A percentile compares a stretch with the other conserved stretches of the same genome.
Evolutionary conservation across 2,888 invertebrate species (phyloP).

Genomic region (Brachyptera putata): DNA sequence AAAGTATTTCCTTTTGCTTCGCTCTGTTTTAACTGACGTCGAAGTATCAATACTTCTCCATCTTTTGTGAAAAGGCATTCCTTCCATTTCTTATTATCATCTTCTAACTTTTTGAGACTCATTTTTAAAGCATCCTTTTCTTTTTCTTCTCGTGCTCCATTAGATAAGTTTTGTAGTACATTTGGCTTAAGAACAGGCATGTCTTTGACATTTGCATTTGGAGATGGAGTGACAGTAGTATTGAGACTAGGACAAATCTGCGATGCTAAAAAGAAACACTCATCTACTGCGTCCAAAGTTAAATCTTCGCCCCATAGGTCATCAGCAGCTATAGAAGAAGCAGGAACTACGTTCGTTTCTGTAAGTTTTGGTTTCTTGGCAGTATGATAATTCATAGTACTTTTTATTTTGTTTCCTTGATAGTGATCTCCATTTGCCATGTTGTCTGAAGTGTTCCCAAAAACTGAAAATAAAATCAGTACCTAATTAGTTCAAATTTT

Average conservation of each 20-base stretch:
- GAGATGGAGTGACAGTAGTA: not conserved
- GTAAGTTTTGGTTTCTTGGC: not conserved
- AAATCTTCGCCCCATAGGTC: constrained; percentile 22
- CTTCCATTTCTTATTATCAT: constrained; percentile 3
- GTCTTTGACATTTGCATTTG: not conserved
- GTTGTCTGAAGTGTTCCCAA: no score
- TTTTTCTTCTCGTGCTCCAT: not conserved
- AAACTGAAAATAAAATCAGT: no score
- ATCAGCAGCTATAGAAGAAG: not conserved
- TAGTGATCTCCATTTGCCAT: no score
- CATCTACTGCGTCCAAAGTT: constrained; percentile 8
- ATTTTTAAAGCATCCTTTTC: not conserved
- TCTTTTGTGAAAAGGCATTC: constrained; percentile 13
- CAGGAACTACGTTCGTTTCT: not conserved
- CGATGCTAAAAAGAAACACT: constrained; percentile 16
- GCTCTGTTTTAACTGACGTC: constrained; percentile 1
- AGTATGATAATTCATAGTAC: not conserved
- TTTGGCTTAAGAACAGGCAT: no score
- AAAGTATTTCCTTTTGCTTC: constrained; percentile 2
- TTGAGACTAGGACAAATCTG: constrained; percentile 3
- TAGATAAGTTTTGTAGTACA: no score
- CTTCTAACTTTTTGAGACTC: not conserved
- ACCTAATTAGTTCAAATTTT: no score
- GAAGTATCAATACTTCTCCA: constrained; percentile 16
- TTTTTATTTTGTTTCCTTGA: not conserved